phyloP scores from a whole-genome alignment of 2,797 vertebrate species.

The Nannoperca australis region DNA sequence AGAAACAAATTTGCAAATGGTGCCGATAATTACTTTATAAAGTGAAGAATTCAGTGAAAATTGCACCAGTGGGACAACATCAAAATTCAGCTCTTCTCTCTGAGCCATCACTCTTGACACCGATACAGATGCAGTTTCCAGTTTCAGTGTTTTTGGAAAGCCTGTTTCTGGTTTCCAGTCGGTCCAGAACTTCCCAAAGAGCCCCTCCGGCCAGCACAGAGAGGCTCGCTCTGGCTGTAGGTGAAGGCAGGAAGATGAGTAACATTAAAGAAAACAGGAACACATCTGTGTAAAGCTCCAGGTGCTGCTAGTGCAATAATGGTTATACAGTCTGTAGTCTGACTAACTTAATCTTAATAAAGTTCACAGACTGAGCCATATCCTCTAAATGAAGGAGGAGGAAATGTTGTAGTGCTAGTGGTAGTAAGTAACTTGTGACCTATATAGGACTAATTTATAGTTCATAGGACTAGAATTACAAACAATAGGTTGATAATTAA shows the following conservation, averaged over 20 bases:
- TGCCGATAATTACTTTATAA: background rate
- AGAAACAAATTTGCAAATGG: background rate
- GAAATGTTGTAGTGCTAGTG: constrained; percentile 50
- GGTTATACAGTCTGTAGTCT: constrained; percentile 14
- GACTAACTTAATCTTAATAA: constrained; percentile 34
- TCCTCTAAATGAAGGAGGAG: constrained; percentile 57
- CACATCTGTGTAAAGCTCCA: constrained; percentile 32
- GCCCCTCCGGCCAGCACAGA: constrained; percentile 22
- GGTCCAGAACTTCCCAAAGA: constrained; percentile 56
- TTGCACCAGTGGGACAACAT: background rate
- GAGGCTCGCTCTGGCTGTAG: constrained; percentile 10
- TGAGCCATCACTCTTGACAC: constrained; percentile 37
- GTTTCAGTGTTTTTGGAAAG: constrained; percentile 6
- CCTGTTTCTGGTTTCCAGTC: constrained; percentile 41
- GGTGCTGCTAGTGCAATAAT: constrained; percentile 38
- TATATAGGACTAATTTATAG: constrained; percentile 5
- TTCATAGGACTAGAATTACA: background rate
- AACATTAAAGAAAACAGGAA: constrained; percentile 67
- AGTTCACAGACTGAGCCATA: constrained; percentile 57
- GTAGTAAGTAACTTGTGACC: constrained; percentile 45
- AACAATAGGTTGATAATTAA: background rate
- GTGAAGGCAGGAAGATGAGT: constrained; percentile 41
- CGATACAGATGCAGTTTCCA: constrained; percentile 48
- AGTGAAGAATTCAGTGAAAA: background rate
- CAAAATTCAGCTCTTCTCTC: background rate